Conservation (phyloP, 1,140 invertebrate species). For the Aphis gossypii region DNA sequence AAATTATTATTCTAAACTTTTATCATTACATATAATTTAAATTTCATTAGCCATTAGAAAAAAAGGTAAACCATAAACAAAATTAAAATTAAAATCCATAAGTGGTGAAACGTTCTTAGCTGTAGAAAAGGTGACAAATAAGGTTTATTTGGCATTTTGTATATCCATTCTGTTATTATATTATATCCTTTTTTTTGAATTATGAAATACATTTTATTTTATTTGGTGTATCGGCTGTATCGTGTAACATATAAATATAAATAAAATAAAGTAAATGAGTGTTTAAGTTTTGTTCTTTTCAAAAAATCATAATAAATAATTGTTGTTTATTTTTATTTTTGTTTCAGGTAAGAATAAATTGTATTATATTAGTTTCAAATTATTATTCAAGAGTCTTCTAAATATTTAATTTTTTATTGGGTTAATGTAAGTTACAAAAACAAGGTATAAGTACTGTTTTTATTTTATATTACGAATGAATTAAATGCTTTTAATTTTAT, state of each 20-base stretch:
- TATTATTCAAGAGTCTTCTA: background rate
- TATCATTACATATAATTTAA: too few species aligned
- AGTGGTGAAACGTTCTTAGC: too few species aligned
- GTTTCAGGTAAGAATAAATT: conserved; percentile 2
- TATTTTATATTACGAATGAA: background rate
- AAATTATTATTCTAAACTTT: too few species aligned
- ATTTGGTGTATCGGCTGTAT: background rate
- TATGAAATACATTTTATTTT: background rate
- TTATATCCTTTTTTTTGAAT: too few species aligned
- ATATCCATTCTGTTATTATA: too few species aligned
- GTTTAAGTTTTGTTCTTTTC: background rate
- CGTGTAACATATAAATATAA: background rate
- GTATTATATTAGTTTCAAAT: background rate
- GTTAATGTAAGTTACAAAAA: background rate
- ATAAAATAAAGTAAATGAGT: background rate
- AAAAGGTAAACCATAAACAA: too few species aligned
- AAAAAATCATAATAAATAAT: background rate
- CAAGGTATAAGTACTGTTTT: background rate
- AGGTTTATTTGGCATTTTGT: too few species aligned
- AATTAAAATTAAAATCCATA: too few species aligned
- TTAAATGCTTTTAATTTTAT: background rate
- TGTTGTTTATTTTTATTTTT: background rate
- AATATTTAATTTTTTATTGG: background rate
- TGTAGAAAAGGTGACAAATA: too few species aligned
- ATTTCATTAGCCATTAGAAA: too few species aligned